Evolutionary conservation across 1,140 invertebrate genomes (phyloP), one percentile per base, ranked within the genome.

Genomic region (Calliphora vicina): DNA sequence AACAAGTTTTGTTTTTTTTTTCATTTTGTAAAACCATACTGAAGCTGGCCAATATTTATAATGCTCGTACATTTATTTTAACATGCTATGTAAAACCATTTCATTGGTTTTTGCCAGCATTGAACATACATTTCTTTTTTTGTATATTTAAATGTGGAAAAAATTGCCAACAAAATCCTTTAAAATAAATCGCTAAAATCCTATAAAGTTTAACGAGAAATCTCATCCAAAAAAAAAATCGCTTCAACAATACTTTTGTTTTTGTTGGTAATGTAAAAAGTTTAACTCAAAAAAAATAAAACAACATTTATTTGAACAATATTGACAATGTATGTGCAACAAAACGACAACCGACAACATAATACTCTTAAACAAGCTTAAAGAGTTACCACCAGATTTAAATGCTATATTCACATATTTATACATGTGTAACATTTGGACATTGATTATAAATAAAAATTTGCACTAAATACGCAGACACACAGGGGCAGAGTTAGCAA

Each of bases 301-400:
- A n/a, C 72, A 74, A 35, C 27, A 35, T 35, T 35, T 57, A 57
- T 57, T 57, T 67, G 61, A n/a, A 25, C 35, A 43, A 78, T 78
- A 78, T 78, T 78, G 74, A 78, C 74, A 45, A 78, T 78, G n/a
- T 78, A 25, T 2, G 6, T 17, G 9, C 74, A 45, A 78, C 74
- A 78, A 50, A 17, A 20, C 42, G 42, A n/a, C 50, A 57, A 57
- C 15, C n/a, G 50, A n/a, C 50, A 67, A n/a, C 61, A 23, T 78
- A 78, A 78, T 78, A 43, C 74, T 78, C 42, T 78, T 78, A 78
- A 78, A 78, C 20, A 20, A 23, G 74, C 74, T 78, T 78, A 78
- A 78, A 78, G 74, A 25, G 74, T 78, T 78, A 78, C 74, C 74
- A 45, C 4, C 73, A 20, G n/a, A 45, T 78, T 78, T 78, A 78